phyloP scores from a whole-genome alignment of 2,888 invertebrate genomes.

The Melanotus villosus region DNA sequence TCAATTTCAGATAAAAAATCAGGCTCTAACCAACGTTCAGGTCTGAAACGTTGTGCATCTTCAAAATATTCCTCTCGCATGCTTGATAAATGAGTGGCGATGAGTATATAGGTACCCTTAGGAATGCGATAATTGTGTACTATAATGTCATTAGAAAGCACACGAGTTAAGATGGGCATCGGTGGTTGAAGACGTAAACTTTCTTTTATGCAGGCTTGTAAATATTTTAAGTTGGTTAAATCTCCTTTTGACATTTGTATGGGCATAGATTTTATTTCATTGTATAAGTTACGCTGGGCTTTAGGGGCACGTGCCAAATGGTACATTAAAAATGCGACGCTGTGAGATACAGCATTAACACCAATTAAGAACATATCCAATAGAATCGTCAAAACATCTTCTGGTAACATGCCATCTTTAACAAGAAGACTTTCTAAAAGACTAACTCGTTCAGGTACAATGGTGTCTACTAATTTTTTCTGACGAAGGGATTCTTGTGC shows the following conservation, averaged over 20 bases:
- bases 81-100: conserved; percentile 76
- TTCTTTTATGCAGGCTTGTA: conserved; percentile 78
- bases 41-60: conserved; percentile 73
- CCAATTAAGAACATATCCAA: conserved; percentile 79
- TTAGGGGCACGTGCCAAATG: conserved; percentile 77
- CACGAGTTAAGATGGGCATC: conserved; percentile 75
- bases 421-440: conserved; percentile 73
- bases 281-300: conserved; percentile 73
- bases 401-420: conserved; percentile 71
- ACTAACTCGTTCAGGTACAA: conserved; percentile 58
- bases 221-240: conserved; percentile 68
- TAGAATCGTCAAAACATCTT: conserved; percentile 75
- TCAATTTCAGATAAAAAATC: conserved; percentile 60
- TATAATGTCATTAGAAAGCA: conserved; percentile 73
- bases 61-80: conserved; percentile 77
- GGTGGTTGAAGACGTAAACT: conserved; percentile 76
- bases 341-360: conserved; percentile 76
- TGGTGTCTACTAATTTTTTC: conserved; percentile 54
- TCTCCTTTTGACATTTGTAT: conserved; percentile 58
- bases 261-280: conserved; percentile 71
- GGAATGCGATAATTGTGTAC: conserved; percentile 75
- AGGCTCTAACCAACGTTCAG: conserved; percentile 74
- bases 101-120: conserved; percentile 75
- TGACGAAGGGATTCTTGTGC: conserved; percentile 62
- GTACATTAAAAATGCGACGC: conserved; percentile 76